Percentiles rank a stretch among this genome's conserved stretches.
phyloP scores from a whole-genome alignment of 1,140 invertebrate species.

The Drosophila prosaltans region DNA sequence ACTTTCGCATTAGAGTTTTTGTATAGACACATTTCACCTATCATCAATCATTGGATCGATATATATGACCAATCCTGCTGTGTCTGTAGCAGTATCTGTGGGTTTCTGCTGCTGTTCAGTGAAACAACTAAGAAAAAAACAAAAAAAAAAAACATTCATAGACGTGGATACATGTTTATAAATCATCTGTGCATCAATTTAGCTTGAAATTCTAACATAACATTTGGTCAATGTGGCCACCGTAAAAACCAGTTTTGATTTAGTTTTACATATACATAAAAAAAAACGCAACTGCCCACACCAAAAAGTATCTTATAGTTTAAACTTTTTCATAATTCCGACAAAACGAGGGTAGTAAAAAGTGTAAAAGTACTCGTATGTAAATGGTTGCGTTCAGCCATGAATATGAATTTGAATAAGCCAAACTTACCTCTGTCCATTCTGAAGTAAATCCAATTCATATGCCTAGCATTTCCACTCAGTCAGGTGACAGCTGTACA shows the following conservation, averaged over 20 bases:
- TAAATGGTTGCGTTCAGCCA: not conserved
- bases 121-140: not conserved
- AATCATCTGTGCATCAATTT: slow-evolving; percentile 67
- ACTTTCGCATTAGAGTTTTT: not conserved
- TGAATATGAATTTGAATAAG: not conserved
- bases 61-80: slow-evolving; percentile 65
- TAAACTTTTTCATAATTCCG: not conserved
- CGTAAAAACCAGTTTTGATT: slow-evolving; percentile 60
- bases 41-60: slow-evolving; percentile 58
- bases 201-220: slow-evolving; percentile 69
- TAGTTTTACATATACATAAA: slow-evolving; percentile 19
- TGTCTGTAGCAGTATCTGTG: slow-evolving; percentile 27
- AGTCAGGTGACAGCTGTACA: slow-evolving; percentile 34
- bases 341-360: too few species aligned
- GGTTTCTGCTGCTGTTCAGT: slow-evolving; percentile 15
- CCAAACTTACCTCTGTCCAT: slow-evolving; percentile 23
- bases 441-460: slow-evolving; percentile 20
- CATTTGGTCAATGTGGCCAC: slow-evolving; percentile 58
- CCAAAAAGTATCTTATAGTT: slow-evolving; percentile 40
- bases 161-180: slow-evolving; percentile 28
- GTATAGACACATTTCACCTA: slow-evolving; percentile 31
- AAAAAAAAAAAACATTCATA: slow-evolving; percentile 24
- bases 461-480: not conserved
- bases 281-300: slow-evolving; percentile 39
- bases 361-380: slow-evolving; percentile 11